Evolutionary conservation across 2,888 invertebrate genomes (phyloP).

Genomic region (Plagodis dolabraria): DNA sequence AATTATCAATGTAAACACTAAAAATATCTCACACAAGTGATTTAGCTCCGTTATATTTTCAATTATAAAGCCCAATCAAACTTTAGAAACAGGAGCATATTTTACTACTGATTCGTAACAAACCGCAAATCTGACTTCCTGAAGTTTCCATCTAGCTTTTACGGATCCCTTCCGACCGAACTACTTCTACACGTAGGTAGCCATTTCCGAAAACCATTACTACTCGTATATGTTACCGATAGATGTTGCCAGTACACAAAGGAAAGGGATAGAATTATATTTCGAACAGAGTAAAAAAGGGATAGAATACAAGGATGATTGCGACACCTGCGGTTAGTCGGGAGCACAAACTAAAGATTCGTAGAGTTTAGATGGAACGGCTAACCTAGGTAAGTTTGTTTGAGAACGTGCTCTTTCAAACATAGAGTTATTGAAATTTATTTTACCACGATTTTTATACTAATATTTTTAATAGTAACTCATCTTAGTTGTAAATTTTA

Average conservation of each 20-base stretch:
- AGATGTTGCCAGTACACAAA: conserved; percentile 10
- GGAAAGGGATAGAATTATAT: conserved; percentile 13
- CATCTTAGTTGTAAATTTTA: too few species aligned
- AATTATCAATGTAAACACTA: too few species aligned
- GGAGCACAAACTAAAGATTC: conserved; percentile 36
- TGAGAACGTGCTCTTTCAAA: conserved; percentile 1
- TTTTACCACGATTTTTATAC: too few species aligned
- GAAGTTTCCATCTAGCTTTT: conserved; percentile 15
- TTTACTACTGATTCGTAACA: conserved; percentile 1
- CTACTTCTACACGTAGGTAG: conserved; percentile 14
- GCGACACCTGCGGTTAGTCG: conserved; percentile 37
- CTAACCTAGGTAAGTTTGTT: conserved; percentile 18
- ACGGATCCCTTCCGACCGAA: conserved; percentile 9
- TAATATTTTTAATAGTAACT: too few species aligned
- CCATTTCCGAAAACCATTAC: conserved; percentile 11
- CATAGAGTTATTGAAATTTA: background rate
- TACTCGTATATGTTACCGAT: conserved; percentile 4
- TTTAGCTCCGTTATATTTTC: too few species aligned
- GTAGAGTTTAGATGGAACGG: conserved; percentile 25
- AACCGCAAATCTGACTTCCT: conserved; percentile 7
- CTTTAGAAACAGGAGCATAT: conserved; percentile 1
- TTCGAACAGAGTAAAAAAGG: conserved; percentile 16
- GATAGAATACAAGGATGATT: conserved; percentile 21
- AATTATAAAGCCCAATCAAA: too few species aligned
- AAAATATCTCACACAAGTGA: too few species aligned